Base-by-base conservation (phyloP, 2,797 vertebrate genomes). In the Spinus olivaceus region DNA sequence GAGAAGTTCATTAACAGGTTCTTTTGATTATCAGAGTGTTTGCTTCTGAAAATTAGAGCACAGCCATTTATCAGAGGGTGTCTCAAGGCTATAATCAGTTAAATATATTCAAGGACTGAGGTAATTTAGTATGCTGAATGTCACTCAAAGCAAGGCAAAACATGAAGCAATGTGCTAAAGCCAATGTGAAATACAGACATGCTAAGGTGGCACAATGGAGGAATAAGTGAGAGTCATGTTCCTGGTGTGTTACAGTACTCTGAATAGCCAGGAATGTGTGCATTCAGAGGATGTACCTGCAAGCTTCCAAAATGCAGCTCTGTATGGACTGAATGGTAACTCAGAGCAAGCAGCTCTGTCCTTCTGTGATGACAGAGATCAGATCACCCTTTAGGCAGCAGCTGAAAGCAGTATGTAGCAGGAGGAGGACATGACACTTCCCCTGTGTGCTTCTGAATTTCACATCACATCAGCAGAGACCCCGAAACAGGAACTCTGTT, bases 11-110 rank as follows among this genome's bases (percentile, higher is more conserved):
- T 87, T 97, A 95, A 94, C 88, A 94, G 56, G 60, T 94, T 97
- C 33, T 76, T 95, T 94, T 97, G 95, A 97, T 97, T 97, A 96
- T 83, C 61, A 79, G 85, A 95, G 54, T 95, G 94, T 96, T 97
- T 97, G 77, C 90, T 95, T 94, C 91, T 96, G 72, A 96, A 97
- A 97, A 96, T 97, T 94, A 97, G 79, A 96, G 46, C 46, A 70
- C 61, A 90, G 39, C 41, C 86, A 95, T 88, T 96, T 97, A 93
- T 95, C 81, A 94, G 57, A 70, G 33, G 14, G 50, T 96, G 65
- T 96, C 95, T 97, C 84, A 87, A 94, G 74, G 91, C 87, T 96
- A 96, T 82, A 97, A 97, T 97, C 95, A 95, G 92, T 95, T 94
- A 88, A 96, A 97, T 81, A 92, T 92, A 95, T 96, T 96, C 86